These are phyloP conservation scores for Labeo rohita DNA, from an alignment of 2,113 vertebrate genomes.

Conservation along the genomic window DNA sequence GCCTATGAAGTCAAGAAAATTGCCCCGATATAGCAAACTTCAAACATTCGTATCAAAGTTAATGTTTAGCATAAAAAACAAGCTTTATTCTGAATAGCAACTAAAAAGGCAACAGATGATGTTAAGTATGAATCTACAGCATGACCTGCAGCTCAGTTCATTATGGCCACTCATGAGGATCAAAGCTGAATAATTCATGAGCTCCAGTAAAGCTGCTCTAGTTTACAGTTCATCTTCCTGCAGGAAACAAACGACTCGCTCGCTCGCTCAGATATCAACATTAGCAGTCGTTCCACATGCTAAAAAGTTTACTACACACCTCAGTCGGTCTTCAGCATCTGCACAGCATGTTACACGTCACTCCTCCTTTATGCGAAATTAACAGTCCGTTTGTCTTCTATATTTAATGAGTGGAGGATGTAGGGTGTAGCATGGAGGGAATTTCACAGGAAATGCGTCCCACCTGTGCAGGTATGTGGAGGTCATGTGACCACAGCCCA, in stretches of 20 bases:
- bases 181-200: conserved; percentile 19
- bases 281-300: not conserved
- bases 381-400: not conserved
- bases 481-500: conserved; percentile 6
- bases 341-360: not conserved
- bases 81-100: not conserved
- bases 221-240: conserved; percentile 24
- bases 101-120: not conserved
- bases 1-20: not conserved
- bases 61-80: not conserved
- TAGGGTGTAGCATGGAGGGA: not conserved
- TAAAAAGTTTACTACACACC: not conserved
- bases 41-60: not conserved
- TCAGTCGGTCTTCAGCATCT: not conserved
- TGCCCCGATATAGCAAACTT: not conserved
- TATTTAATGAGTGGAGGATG: conserved; percentile 3
- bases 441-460: not conserved
- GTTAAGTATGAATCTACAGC: not conserved
- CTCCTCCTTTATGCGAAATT: not conserved
- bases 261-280: not conserved
- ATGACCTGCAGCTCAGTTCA: conserved; percentile 20
- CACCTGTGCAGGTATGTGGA: conserved; percentile 15
- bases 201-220: conserved; percentile 38
- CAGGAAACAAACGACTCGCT: not conserved
- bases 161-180: conserved; percentile 22